Evolutionary conservation across 2,888 invertebrate species (phyloP).

Genomic region (Aleiodes alternator): DNA sequence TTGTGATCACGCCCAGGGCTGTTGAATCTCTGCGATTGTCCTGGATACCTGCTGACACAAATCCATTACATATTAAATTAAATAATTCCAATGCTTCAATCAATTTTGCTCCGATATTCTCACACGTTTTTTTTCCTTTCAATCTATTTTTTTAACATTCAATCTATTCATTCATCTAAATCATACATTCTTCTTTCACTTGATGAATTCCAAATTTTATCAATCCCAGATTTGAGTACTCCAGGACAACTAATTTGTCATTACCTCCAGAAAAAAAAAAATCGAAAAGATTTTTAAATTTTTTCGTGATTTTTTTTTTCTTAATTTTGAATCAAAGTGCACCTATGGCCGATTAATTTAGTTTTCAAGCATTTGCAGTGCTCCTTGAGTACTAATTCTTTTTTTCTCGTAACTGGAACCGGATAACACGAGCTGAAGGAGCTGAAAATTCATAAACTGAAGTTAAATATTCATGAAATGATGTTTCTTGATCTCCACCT

Average conservation of each 20-base stretch:
- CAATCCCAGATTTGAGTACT: conserved; percentile 9
- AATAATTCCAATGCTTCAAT: conserved; percentile 9
- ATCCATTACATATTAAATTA: conserved; percentile 28
- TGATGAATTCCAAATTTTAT: conserved; percentile 7
- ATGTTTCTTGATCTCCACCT: conserved; percentile 2
- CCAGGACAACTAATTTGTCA: conserved; percentile 24
- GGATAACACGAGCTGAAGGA: conserved; percentile 3
- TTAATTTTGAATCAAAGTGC: background rate
- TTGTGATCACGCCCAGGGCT: conserved; percentile 68
- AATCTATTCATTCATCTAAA: conserved; percentile 28
- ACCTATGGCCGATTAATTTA: conserved; percentile 14
- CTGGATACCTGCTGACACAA: conserved; percentile 70
- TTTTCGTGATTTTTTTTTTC: conserved; percentile 4
- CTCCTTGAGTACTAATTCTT: conserved; percentile 3
- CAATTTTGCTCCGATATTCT: background rate
- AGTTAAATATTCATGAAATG: conserved; percentile 21
- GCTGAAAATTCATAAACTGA: conserved; percentile 25
- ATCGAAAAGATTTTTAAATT: background rate
- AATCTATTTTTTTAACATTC: background rate
- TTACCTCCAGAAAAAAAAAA: conserved; percentile 30
- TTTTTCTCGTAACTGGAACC: background rate
- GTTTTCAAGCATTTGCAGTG: conserved; percentile 21
- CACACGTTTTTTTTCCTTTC: conserved; percentile 11
- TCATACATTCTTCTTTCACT: conserved; percentile 24
- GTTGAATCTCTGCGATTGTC: conserved; percentile 63